A percentile compares a stretch with the other conserved stretches of the same genome.
Evolutionary conservation across 2,888 invertebrate genomes (phyloP).

Genomic region (Drosophila neotestacea): DNA sequence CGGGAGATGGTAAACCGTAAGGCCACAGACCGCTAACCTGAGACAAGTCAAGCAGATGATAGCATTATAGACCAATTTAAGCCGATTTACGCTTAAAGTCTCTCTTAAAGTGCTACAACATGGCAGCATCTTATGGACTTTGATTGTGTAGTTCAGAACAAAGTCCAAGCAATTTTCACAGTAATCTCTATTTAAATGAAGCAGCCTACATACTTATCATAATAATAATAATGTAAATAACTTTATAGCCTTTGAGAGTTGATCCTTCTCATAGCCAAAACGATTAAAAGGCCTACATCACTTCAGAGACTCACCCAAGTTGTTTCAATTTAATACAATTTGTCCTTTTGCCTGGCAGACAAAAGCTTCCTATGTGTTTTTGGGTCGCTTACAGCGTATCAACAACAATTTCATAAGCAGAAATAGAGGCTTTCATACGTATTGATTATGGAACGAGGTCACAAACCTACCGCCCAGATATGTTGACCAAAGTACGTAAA

Average conservation of each 20-base stretch:
- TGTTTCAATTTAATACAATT: conserved; percentile 22
- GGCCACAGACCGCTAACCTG: background rate
- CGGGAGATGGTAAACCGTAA: background rate
- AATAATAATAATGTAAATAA: background rate
- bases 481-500: conserved; percentile 23
- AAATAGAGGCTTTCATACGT: background rate
- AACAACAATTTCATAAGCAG: conserved; percentile 1
- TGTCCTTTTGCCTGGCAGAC: conserved; percentile 1
- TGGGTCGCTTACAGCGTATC: conserved; percentile 1
- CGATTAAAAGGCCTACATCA: background rate
- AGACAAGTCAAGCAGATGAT: conserved; percentile 12
- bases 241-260: background rate
- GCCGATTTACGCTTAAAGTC: conserved; percentile 1
- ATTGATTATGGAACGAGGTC: conserved; percentile 47
- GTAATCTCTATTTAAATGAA: background rate
- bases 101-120: background rate
- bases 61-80: background rate
- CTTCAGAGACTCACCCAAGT: background rate
- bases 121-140: background rate
- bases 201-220: background rate
- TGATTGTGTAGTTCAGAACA: background rate
- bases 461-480: conserved; percentile 3
- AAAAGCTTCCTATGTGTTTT: conserved; percentile 1
- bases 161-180: background rate
- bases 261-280: background rate